phyloP scores from a whole-genome alignment of 2,888 invertebrate species.

The Diaperis boleti region DNA sequence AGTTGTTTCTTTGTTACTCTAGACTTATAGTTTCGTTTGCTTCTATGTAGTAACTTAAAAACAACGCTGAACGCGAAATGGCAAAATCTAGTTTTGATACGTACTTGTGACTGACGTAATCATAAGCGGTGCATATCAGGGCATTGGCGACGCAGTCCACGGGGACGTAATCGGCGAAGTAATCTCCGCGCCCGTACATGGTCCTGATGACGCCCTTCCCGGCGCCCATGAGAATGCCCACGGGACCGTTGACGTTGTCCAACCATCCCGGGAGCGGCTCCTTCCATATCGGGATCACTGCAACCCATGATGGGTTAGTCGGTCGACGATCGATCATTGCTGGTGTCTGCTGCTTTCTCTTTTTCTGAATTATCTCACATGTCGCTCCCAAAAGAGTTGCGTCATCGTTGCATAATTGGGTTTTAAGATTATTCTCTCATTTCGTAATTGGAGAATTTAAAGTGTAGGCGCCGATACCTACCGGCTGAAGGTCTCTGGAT shows the following conservation, averaged over 20 bases:
- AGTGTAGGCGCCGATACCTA: no score
- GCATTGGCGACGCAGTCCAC: slow-evolving; percentile 85
- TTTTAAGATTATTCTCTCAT: no score
- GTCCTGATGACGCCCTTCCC: slow-evolving; percentile 89
- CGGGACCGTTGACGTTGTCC: slow-evolving; percentile 91
- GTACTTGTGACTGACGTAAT: slow-evolving; percentile 32
- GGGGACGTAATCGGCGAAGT: slow-evolving; percentile 84
- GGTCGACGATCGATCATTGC: not conserved
- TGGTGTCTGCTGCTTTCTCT: not conserved
- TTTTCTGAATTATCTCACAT: no score
- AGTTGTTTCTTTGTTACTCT: no score
- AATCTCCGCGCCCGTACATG: slow-evolving; percentile 83
- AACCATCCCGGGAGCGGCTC: slow-evolving; percentile 90
- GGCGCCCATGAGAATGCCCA: slow-evolving; percentile 82
- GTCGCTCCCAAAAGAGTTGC: not conserved
- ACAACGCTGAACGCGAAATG: not conserved
- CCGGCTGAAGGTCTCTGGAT: slow-evolving; percentile 88
- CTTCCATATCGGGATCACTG: slow-evolving; percentile 86
- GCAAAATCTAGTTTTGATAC: not conserved
- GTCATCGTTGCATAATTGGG: not conserved
- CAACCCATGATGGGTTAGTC: not conserved
- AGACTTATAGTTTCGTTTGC: no score
- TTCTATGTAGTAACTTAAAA: not conserved
- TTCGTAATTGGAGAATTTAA: no score
- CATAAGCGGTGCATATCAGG: slow-evolving; percentile 61